Conservation (phyloP, 92 coral and sea anemone species). For the Montipora capitata region DNA sequence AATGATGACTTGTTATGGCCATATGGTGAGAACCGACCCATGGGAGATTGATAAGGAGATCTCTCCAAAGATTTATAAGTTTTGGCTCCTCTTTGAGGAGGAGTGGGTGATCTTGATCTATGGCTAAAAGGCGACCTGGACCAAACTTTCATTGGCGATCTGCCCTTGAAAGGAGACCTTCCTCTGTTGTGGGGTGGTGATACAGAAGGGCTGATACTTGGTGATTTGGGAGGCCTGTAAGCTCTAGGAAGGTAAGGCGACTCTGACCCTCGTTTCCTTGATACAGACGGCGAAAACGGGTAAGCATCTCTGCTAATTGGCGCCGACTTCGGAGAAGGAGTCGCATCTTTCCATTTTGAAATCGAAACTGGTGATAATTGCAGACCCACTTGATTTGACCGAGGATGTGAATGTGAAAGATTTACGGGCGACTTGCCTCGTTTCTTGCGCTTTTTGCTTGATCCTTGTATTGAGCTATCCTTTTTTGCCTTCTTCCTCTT, state of each 20-base stretch:
- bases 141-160: constrained; percentile 82
- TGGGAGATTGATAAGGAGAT: constrained; percentile 81
- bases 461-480: constrained; percentile 76
- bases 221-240: constrained; percentile 82
- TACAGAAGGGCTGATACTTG: constrained; percentile 82
- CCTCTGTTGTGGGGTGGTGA: constrained; percentile 88
- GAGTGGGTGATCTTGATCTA: constrained; percentile 92
- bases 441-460: constrained; percentile 87
- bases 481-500: constrained; percentile 88
- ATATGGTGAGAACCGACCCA: constrained; percentile 81
- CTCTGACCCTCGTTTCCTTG: constrained; percentile 70
- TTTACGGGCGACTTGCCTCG: constrained; percentile 76
- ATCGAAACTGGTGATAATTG: constrained; percentile 90
- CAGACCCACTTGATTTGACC: constrained; percentile 29
- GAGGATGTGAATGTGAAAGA: constrained; percentile 30
- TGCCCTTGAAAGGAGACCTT: constrained; percentile 69
- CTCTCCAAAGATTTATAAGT: constrained; percentile 86
- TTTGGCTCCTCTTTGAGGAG: constrained; percentile 65
- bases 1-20: constrained; percentile 49
- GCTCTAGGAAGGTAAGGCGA: constrained; percentile 94
- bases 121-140: constrained; percentile 89
- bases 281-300: constrained; percentile 58
- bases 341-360: constrained; percentile 87
- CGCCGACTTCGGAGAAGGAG: constrained; percentile 77
- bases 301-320: constrained; percentile 57